Evolutionary conservation across 2,113 vertebrate species (phyloP).

Genomic region (Nycticorax nycticorax): DNA sequence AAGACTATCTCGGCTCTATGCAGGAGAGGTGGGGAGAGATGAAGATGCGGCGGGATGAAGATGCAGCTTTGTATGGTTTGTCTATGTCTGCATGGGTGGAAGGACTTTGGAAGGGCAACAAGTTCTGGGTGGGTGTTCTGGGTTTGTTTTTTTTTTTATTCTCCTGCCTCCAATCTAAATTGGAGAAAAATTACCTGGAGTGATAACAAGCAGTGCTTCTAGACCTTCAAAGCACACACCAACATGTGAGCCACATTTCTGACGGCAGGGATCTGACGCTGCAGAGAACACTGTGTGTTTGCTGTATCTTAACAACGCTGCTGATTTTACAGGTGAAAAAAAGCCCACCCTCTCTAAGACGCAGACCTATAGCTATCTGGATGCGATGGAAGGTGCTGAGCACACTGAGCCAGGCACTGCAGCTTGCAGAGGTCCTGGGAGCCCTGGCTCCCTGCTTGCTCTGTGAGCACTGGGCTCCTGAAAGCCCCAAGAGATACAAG

Average conservation of each 20-base stretch:
- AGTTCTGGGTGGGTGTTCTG: no score
- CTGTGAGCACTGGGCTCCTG: background rate
- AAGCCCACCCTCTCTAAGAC: fast-evolving
- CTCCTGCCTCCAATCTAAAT: background rate
- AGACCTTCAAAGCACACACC: background rate
- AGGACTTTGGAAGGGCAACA: background rate
- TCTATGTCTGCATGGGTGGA: background rate
- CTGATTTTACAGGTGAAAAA: background rate
- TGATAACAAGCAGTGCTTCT: background rate
- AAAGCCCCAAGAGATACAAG: background rate
- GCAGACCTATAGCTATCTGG: background rate
- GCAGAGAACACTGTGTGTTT: background rate
- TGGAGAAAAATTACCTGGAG: background rate
- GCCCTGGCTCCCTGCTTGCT: background rate
- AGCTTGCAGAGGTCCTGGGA: background rate
- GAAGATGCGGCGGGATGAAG: background rate
- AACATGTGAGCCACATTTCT: fast-evolving
- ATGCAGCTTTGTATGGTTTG: background rate
- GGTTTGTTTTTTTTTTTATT: background rate
- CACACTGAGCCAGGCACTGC: fast-evolving
- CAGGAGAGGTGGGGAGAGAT: background rate
- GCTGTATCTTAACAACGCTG: background rate
- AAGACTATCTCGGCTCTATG: background rate
- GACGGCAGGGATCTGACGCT: background rate
- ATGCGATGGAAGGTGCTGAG: background rate